Percentiles rank a stretch among this genome's conserved stretches.
phyloP scores from a whole-genome alignment of 2,797 vertebrate genomes.

The Gobionotothen gibberifrons region DNA sequence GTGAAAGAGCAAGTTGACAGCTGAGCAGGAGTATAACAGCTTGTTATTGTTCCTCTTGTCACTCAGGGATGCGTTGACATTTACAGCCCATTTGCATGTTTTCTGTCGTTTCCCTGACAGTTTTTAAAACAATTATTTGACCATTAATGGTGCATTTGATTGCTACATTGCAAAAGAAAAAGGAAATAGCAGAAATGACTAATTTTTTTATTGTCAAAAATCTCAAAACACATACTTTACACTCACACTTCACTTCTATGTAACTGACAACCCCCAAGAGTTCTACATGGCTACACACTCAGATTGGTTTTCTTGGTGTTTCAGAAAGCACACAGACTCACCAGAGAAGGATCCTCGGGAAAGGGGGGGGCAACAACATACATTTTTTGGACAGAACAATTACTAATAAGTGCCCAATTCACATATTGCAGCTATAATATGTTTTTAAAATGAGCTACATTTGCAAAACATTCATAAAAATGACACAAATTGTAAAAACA shows the following conservation, averaged over 20 bases:
- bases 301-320: slow-evolving; percentile 23
- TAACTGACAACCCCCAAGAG: slow-evolving; percentile 25
- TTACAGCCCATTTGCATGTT: slow-evolving; percentile 13
- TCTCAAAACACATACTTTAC: slow-evolving; percentile 59
- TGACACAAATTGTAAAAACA: slow-evolving; percentile 59
- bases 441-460: slow-evolving; percentile 33
- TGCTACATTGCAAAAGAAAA: slow-evolving; percentile 17
- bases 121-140: slow-evolving; percentile 6
- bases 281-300: slow-evolving; percentile 53
- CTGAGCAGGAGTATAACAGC: slow-evolving; percentile 37
- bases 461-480: slow-evolving; percentile 65
- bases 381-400: slow-evolving; percentile 6
- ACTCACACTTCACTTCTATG: slow-evolving; percentile 51
- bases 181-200: slow-evolving; percentile 43
- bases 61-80: slow-evolving; percentile 15
- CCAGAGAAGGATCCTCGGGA: slow-evolving; percentile 21
- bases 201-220: slow-evolving; percentile 76
- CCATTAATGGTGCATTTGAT: background rate
- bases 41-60: slow-evolving; percentile 49
- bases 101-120: slow-evolving; percentile 8
- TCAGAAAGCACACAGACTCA: slow-evolving; percentile 51
- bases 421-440: slow-evolving; percentile 16
- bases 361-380: slow-evolving; percentile 27
- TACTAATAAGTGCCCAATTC: slow-evolving; percentile 20
- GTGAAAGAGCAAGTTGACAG: slow-evolving; percentile 51